Base-by-base conservation (phyloP, 2,113 vertebrate genomes). In the Gavia stellata region DNA sequence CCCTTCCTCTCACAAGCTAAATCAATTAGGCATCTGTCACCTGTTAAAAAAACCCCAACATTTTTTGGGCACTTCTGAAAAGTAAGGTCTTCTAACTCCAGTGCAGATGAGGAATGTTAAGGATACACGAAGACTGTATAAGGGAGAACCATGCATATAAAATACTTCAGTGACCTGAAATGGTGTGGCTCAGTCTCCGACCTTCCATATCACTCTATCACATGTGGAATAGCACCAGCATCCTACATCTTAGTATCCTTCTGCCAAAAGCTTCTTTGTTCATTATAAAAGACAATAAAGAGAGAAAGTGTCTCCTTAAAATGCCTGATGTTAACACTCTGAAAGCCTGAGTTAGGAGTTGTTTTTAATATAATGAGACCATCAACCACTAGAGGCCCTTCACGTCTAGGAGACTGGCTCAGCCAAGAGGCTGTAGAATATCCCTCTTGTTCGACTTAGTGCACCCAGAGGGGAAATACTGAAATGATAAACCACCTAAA, bases 301-400 rank as follows among this genome's bases (percentile, higher is more conserved):
- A 38, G 45, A 84, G 50, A 59, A 78, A 74, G 4, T 23, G 14
- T 47, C 34, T 82, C 17, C 28, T 94, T 66, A 52, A 78, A 88
- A 61, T 45, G 28, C 3, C 24, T 63, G 28, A 62, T 72, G 36
- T 52, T 25, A 81, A 44, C 65, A 52, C 19, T 58, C 44, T 18
- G 38, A 94, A 94, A 89, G 17, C 8, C 24, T 52, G 14, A 71
- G 5, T 33, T 55, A 38, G 12, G 14, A 70, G 25, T 45, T 80
- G 12, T 23, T 67, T 91, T 78, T 74, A 73, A 56, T 36, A 62
- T 36, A 74, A 83, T 44, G 44, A 94, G 29, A 85, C 47, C 31
- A 59, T 62, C 74, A 83, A 84, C 97, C 98, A 96, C 97, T 97
- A 98, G 97, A 96, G 97, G 97, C 90, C 97, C 93, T 96, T 95